phyloP scores from a whole-genome alignment of 2,888 invertebrate genomes.

The Drosophila hamatofila region DNA sequence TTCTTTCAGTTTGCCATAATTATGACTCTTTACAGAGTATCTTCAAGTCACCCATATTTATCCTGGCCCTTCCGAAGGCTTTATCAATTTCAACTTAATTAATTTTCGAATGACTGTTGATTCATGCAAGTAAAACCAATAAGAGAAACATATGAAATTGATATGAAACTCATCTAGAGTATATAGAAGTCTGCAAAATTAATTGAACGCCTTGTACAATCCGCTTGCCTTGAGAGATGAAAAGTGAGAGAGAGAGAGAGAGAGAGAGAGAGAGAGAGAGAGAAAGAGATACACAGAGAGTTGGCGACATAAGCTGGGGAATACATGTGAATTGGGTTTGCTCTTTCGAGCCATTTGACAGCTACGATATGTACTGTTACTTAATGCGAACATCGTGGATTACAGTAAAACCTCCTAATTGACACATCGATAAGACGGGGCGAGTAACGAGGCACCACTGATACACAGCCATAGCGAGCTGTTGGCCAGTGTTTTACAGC shows the following conservation, averaged over 20 bases:
- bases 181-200: not conserved
- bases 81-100: conserved; percentile 2
- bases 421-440: conserved; percentile 66
- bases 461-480: conserved; percentile 23
- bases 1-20: not conserved
- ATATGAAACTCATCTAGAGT: not conserved
- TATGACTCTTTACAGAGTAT: not conserved
- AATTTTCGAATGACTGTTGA: not conserved
- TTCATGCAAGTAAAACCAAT: not conserved
- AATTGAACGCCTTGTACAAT: conserved; percentile 27
- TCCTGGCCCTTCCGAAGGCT: not conserved
- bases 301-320: conserved; percentile 9
- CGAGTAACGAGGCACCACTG: conserved; percentile 35
- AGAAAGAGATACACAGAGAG: not conserved
- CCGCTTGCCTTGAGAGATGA: not conserved
- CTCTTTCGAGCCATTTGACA: conserved; percentile 39
- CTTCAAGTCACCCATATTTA: not conserved
- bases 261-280: too few relatives aligned
- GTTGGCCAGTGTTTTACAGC: not conserved
- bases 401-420: conserved; percentile 72
- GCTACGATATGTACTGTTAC: conserved; percentile 45
- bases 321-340: conserved; percentile 26
- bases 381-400: conserved; percentile 63
- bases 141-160: not conserved
- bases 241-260: not conserved